These are phyloP conservation scores for Rugalucina vietnamica DNA, from an alignment of 2,888 invertebrate genomes.

Conservation along the genomic window DNA sequence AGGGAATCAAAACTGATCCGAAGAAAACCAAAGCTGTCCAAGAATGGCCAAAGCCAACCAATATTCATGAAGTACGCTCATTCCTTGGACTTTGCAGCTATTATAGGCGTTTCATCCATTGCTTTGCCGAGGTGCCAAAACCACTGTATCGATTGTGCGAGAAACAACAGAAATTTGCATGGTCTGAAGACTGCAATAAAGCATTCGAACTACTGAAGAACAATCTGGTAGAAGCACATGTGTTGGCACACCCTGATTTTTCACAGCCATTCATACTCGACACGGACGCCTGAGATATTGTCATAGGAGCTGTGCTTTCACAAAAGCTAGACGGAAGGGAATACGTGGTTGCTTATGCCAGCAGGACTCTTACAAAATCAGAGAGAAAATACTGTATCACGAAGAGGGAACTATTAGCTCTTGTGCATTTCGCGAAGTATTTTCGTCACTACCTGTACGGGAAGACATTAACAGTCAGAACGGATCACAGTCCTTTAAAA, in stretches of 20 bases:
- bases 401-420: constrained; percentile 38
- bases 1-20: constrained; percentile 10
- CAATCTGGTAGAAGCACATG: neutral
- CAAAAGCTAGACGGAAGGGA: neutral
- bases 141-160: constrained; percentile 30
- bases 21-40: constrained; percentile 9
- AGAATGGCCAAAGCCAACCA: constrained; percentile 4
- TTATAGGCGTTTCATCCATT: constrained; percentile 24
- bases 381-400: constrained; percentile 36
- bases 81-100: constrained; percentile 14
- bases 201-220: constrained; percentile 4
- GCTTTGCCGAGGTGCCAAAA: neutral
- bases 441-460: constrained; percentile 58
- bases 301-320: neutral
- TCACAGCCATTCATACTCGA: neutral
- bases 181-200: neutral
- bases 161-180: neutral
- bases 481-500: constrained; percentile 52
- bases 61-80: neutral
- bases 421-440: constrained; percentile 1
- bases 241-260: neutral
- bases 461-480: constrained; percentile 27
- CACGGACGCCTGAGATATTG: neutral
- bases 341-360: neutral
- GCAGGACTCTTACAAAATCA: neutral